These are phyloP conservation scores for Chouioia cunea DNA, from an alignment of 2,888 invertebrate species.

Conservation along the genomic window DNA sequence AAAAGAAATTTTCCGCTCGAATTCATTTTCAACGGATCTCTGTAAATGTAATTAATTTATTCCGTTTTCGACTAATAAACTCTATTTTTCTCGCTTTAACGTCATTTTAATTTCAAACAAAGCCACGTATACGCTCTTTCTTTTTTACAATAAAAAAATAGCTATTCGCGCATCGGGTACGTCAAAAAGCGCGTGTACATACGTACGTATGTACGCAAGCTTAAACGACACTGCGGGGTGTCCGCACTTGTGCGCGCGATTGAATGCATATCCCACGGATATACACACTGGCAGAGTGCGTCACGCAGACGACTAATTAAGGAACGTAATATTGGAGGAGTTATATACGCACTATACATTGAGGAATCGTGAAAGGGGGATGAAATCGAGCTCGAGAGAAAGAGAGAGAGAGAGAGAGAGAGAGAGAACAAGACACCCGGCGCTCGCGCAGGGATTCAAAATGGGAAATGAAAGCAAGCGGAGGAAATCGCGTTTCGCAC, in stretches of 20 bases:
- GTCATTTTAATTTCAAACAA: no score
- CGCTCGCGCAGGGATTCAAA: conserved; percentile 8
- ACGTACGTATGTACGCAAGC: conserved; percentile 23
- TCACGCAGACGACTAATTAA: conserved; percentile 28
- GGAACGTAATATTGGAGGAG: conserved; percentile 49
- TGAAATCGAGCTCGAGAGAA: conserved; percentile 5
- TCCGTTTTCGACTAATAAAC: no score
- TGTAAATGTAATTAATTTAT: no score
- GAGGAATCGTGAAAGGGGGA: conserved; percentile 17
- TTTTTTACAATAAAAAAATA: no score
- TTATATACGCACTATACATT: neutral
- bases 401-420: conserved; percentile 41
- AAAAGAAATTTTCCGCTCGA: no score
- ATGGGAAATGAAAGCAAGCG: conserved; percentile 4
- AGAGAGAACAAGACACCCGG: conserved; percentile 35
- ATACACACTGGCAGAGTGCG: no score
- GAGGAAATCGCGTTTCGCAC: conserved; percentile 13
- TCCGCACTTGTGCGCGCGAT: conserved; percentile 59
- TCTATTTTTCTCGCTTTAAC: no score
- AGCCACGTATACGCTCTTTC: no score
- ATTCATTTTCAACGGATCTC: no score
- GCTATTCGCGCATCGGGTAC: no score
- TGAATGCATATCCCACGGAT: conserved; percentile 44
- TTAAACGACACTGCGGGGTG: conserved; percentile 57
- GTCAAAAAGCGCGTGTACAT: neutral